These are phyloP conservation scores for Notarius lentiginosus DNA, from an alignment of 2,113 vertebrate species.

Conservation along the genomic window DNA sequence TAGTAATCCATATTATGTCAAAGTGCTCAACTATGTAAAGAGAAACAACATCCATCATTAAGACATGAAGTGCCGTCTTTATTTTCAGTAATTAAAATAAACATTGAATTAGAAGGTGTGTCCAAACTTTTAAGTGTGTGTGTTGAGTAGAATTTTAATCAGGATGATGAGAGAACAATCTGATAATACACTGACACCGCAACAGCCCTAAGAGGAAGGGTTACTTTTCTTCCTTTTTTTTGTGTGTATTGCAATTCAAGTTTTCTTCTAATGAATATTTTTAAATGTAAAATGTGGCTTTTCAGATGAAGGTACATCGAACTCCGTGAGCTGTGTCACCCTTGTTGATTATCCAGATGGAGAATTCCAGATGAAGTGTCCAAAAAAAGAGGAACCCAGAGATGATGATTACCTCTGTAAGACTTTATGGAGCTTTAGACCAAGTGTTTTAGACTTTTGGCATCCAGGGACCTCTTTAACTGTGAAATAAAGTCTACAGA, in stretches of 20 bases:
- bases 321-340: not conserved
- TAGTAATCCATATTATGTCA: too few relatives aligned
- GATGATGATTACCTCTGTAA: conserved; percentile 4
- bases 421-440: not conserved
- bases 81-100: too few relatives aligned
- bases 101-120: too few relatives aligned
- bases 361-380: not conserved
- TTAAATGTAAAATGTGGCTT: not conserved
- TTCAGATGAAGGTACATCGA: not conserved
- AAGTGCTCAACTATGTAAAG: too few relatives aligned
- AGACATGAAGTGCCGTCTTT: too few relatives aligned
- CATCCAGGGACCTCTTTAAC: not conserved
- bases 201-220: not conserved
- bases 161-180: too few relatives aligned
- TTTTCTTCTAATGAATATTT: not conserved
- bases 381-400: not conserved
- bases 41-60: too few relatives aligned
- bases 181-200: not conserved
- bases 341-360: not conserved
- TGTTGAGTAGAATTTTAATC: too few relatives aligned
- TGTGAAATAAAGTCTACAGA: not conserved
- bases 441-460: not conserved
- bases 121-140: too few relatives aligned
- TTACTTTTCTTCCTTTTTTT: not conserved
- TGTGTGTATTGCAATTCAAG: not conserved